Percentiles rank a stretch among this genome's conserved stretches.
Conservation (phyloP, 1,140 invertebrate genomes). For the Brachionus calyciflorus region DNA sequence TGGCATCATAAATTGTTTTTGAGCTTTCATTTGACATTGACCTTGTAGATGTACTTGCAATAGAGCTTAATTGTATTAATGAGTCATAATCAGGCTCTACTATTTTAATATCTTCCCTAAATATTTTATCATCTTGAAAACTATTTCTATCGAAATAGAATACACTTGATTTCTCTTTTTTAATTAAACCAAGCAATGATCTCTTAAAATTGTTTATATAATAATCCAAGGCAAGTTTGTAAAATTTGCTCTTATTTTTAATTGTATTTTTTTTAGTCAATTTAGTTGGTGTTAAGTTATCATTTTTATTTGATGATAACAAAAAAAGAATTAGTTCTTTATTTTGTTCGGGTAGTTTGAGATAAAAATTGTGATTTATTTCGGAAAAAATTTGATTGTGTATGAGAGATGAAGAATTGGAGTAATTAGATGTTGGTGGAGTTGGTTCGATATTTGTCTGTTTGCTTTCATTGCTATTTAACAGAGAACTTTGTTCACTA, state of each 20-base stretch:
- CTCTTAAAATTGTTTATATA: neutral
- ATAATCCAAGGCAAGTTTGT: neutral
- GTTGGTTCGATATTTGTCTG: neutral
- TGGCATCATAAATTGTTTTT: constrained; percentile 9
- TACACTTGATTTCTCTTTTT: neutral
- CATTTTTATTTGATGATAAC: neutral
- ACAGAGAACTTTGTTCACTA: neutral
- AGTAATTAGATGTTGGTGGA: neutral
- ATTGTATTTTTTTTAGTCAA: too few species aligned
- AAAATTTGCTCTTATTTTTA: neutral
- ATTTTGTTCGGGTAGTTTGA: neutral
- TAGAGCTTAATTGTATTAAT: neutral
- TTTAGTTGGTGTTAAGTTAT: too few species aligned
- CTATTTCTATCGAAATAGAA: constrained; percentile 11
- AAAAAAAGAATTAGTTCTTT: neutral
- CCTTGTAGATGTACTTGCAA: neutral
- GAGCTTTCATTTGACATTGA: constrained; percentile 18
- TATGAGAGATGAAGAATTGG: neutral
- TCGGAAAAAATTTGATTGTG: neutral
- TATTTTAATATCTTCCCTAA: neutral
- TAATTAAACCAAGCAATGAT: neutral
- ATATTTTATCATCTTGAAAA: neutral
- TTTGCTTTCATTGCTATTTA: constrained; percentile 13
- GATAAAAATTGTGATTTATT: neutral
- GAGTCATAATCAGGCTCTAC: neutral